A percentile compares a stretch with the other conserved stretches of the same genome.
Evolutionary conservation across 2,113 vertebrate genomes (phyloP).

Genomic region (Tragelaphus scriptus): DNA sequence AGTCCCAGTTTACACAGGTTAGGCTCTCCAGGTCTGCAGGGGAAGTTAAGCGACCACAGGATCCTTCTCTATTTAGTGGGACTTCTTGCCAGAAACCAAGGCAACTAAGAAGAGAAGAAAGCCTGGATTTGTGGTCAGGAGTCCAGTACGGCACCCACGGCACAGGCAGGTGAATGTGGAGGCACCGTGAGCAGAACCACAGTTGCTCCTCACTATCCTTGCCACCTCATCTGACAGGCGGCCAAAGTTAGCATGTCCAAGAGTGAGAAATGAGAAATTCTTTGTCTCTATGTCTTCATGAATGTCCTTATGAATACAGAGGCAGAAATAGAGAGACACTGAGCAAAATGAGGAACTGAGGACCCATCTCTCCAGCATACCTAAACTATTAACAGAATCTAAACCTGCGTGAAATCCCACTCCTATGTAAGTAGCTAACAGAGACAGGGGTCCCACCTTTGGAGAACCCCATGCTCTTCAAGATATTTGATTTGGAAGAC

Average conservation of each 20-base stretch:
- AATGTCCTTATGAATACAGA: neutral
- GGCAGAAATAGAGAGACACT: neutral
- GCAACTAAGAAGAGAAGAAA: neutral
- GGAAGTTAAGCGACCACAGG: neutral
- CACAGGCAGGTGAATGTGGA: rapidly evolving
- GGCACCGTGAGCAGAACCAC: too few species aligned
- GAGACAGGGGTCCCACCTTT: neutral
- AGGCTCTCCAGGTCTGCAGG: neutral
- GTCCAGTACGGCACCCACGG: neutral
- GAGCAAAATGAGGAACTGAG: neutral
- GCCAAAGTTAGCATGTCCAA: neutral
- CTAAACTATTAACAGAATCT: neutral
- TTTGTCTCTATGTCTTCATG: neutral
- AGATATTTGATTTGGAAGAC: neutral
- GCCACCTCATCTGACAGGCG: neutral
- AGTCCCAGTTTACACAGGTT: neutral
- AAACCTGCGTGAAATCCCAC: neutral
- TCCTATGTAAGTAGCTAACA: neutral
- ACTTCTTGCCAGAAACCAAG: neutral
- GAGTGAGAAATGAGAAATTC: neutral
- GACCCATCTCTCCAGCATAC: too few species aligned
- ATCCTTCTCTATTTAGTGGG: neutral
- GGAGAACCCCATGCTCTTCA: neutral
- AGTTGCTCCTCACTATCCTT: neutral
- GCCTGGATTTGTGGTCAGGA: neutral